Evolutionary conservation across 2,888 invertebrate genomes (phyloP).

Genomic region (Taphrorychus bicolor): DNA sequence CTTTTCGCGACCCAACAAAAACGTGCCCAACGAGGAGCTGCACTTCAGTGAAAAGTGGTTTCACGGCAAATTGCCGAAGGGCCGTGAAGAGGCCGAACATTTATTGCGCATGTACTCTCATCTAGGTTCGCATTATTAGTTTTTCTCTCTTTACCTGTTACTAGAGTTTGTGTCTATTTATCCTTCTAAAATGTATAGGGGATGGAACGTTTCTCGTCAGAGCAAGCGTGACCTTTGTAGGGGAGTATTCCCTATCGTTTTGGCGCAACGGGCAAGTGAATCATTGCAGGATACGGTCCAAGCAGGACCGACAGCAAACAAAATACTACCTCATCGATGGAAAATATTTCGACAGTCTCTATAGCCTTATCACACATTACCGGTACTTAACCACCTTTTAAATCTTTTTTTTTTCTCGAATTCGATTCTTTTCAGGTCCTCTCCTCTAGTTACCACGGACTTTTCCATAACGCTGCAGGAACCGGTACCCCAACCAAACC

Average conservation of each 20-base stretch:
- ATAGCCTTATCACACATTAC: slow-evolving; percentile 90
- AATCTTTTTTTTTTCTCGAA: neutral
- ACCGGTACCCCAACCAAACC: slow-evolving; percentile 94
- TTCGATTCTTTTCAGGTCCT: slow-evolving; percentile 62
- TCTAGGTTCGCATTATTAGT: slow-evolving; percentile 61
- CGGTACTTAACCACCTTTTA: slow-evolving; percentile 16
- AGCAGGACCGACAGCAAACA: slow-evolving; percentile 86
- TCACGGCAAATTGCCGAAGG: slow-evolving; percentile 84
- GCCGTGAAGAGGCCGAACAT: slow-evolving; percentile 80
- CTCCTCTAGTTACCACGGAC: slow-evolving; percentile 88
- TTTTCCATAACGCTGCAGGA: slow-evolving; percentile 87
- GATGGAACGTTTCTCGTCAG: slow-evolving; percentile 93
- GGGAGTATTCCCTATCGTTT: slow-evolving; percentile 94
- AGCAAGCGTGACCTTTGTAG: slow-evolving; percentile 94
- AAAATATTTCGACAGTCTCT: slow-evolving; percentile 89
- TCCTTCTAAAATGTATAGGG: slow-evolving; percentile 53
- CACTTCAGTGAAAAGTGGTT: slow-evolving; percentile 96
- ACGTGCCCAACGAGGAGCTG: slow-evolving; percentile 83
- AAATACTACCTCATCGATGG: slow-evolving; percentile 92
- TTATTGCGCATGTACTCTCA: slow-evolving; percentile 78
- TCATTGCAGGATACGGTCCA: slow-evolving; percentile 90
- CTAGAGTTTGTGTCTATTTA: neutral
- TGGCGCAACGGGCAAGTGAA: slow-evolving; percentile 90
- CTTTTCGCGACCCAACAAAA: slow-evolving; percentile 66
- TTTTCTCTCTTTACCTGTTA: neutral